Evolutionary conservation across 1,140 invertebrate species (phyloP).

Genomic region (Melitaea cinxia): DNA sequence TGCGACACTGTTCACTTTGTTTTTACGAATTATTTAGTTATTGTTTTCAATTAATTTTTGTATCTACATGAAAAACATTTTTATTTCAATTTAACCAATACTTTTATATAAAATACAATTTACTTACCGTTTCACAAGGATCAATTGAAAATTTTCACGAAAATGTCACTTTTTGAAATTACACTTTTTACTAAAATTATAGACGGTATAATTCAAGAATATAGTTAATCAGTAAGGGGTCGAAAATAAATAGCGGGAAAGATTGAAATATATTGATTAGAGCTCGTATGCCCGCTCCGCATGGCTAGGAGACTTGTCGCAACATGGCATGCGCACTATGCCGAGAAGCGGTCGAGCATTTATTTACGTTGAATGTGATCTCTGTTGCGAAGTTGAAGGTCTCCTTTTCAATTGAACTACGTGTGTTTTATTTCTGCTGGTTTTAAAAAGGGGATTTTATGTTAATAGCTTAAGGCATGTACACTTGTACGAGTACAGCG

Average conservation of each 20-base stretch:
- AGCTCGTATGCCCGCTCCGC: constrained; percentile 43
- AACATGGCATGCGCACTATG: constrained; percentile 48
- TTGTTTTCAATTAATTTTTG: not conserved
- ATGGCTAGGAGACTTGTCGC: constrained; percentile 42
- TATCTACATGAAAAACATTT: not conserved
- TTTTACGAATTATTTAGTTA: constrained; percentile 45
- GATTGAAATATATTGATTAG: constrained; percentile 66
- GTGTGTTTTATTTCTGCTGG: constrained; percentile 17
- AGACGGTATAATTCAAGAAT: not conserved
- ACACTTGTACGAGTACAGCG: no score
- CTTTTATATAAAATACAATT: not conserved
- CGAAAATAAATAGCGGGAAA: constrained; percentile 52
- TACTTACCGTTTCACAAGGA: not conserved
- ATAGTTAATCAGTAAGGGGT: not conserved
- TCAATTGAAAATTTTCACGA: not conserved
- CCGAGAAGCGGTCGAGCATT: constrained; percentile 29
- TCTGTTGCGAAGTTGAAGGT: constrained; percentile 38
- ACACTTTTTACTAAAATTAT: not conserved
- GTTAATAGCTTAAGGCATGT: not conserved
- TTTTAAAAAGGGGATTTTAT: not conserved
- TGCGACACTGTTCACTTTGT: constrained; percentile 64
- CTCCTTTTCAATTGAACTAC: constrained; percentile 28
- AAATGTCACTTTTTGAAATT: not conserved
- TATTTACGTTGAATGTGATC: constrained; percentile 35
- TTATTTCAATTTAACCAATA: no score